These are phyloP conservation scores for Coccyzus lansbergi DNA, from an alignment of 2,797 vertebrate genomes.

Conservation along the genomic window DNA sequence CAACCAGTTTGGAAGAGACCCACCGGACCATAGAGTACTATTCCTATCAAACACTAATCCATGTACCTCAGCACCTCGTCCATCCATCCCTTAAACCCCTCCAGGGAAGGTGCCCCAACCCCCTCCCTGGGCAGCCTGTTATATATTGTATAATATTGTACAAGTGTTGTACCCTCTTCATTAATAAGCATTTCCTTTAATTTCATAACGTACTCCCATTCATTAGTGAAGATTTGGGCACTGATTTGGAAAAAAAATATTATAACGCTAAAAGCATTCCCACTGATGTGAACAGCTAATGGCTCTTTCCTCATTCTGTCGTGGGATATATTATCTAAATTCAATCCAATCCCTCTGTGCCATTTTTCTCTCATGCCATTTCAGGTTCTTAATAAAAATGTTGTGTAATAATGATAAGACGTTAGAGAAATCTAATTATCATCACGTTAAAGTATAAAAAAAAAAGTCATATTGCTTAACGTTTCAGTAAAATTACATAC, in stretches of 20 bases:
- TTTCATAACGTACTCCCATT: not conserved
- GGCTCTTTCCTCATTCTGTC: not conserved
- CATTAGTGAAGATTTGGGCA: not conserved
- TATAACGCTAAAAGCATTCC: not conserved
- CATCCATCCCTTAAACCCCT: no score
- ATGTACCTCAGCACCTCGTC: no score
- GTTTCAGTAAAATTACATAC: not conserved
- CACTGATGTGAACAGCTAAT: not conserved
- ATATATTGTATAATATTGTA: not conserved
- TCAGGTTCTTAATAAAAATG: not conserved
- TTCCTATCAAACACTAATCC: no score
- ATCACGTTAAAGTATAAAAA: not conserved
- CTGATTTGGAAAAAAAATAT: not conserved
- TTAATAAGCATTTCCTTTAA: not conserved
- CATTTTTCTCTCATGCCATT: not conserved
- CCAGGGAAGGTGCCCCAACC: no score
- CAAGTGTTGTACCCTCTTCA: not conserved
- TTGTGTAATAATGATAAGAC: not conserved
- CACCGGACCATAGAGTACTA: no score
- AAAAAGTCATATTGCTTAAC: not conserved
- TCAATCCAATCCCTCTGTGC: not conserved
- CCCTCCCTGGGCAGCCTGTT: no score
- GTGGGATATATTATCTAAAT: not conserved
- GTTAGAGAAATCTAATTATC: not conserved
- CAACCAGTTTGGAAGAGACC: no score